A percentile compares a stretch with the other conserved stretches of the same genome.
phyloP scores from a whole-genome alignment of 2,797 vertebrate species.

The Glossophaga mutica region DNA sequence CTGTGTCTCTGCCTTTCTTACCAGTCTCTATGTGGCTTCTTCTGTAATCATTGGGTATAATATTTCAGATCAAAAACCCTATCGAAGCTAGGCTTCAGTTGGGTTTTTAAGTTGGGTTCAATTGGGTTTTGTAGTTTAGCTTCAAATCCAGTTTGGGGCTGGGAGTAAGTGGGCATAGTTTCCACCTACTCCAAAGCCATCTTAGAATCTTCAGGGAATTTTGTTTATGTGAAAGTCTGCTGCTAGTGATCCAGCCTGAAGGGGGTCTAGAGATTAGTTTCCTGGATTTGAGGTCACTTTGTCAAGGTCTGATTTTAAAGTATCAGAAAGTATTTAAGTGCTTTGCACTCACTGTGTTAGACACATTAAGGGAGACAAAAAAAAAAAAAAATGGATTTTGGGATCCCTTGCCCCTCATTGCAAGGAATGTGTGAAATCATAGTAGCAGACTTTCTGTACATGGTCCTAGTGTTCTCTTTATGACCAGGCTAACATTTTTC shows the following conservation, averaged over 20 bases:
- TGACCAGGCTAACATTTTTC: not conserved
- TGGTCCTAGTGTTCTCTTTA: not conserved
- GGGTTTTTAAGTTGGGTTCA: too few species aligned
- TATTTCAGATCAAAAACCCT: too few species aligned
- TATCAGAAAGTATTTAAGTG: not conserved
- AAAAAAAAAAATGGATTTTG: too few species aligned
- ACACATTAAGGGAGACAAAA: not conserved
- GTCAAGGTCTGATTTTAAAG: not conserved
- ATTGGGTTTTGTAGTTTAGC: too few species aligned
- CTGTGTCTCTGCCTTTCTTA: too few species aligned
- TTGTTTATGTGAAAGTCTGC: not conserved
- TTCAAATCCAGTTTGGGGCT: too few species aligned
- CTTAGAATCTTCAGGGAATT: not conserved
- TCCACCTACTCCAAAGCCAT: too few species aligned
- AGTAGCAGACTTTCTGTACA: not conserved
- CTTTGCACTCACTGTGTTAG: not conserved
- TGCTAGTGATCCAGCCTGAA: not conserved
- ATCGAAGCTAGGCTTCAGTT: too few species aligned
- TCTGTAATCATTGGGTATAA: too few species aligned
- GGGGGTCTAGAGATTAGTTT: not conserved
- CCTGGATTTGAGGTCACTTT: not conserved
- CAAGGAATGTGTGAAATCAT: not conserved
- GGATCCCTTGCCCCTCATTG: not conserved
- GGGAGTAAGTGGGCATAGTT: too few species aligned
- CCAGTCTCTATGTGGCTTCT: too few species aligned